Evolutionary conservation across 1,140 invertebrate species (phyloP).

Genomic region (Anadara kagoshimensis): DNA sequence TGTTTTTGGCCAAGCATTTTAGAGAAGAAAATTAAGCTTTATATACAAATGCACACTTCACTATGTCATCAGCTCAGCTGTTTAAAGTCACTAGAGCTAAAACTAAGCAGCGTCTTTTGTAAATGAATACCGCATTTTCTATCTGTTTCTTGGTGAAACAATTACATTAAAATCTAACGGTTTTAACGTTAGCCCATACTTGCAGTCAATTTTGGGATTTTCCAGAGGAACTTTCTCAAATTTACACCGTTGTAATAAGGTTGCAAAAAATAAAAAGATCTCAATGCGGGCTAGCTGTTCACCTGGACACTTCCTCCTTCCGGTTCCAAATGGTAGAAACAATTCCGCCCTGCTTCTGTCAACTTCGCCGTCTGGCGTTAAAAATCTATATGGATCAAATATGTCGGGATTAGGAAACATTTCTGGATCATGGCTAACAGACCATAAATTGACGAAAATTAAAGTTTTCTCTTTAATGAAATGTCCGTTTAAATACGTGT

Average conservation of each 20-base stretch:
- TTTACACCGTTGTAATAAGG: constrained; percentile 79
- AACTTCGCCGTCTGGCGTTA: constrained; percentile 45
- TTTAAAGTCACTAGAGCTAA: no score
- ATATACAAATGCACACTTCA: no score
- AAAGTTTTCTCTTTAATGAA: constrained; percentile 60
- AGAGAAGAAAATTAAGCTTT: no score
- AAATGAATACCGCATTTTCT: no score
- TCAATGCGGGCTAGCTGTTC: constrained; percentile 83
- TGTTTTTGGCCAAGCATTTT: no score
- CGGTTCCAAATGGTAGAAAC: constrained; percentile 61
- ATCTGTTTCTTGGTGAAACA: constrained; percentile 32
- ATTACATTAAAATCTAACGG: constrained; percentile 54
- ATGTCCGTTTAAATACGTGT: constrained; percentile 58
- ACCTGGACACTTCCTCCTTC: constrained; percentile 81
- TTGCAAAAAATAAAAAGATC: constrained; percentile 83
- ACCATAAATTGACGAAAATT: constrained; percentile 67
- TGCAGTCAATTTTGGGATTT: constrained; percentile 56
- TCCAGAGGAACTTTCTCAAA: constrained; percentile 66
- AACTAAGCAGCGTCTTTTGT: no score
- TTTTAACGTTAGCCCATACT: constrained; percentile 64
- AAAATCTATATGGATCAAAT: constrained; percentile 64
- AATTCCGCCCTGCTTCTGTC: constrained; percentile 41
- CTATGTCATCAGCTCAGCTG: no score
- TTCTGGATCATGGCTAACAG: constrained; percentile 58
- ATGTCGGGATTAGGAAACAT: constrained; percentile 55